Evolutionary conservation across 1,140 invertebrate genomes (phyloP), one percentile per base, ranked within the genome.

Genomic region (Ooceraea biroi): DNA sequence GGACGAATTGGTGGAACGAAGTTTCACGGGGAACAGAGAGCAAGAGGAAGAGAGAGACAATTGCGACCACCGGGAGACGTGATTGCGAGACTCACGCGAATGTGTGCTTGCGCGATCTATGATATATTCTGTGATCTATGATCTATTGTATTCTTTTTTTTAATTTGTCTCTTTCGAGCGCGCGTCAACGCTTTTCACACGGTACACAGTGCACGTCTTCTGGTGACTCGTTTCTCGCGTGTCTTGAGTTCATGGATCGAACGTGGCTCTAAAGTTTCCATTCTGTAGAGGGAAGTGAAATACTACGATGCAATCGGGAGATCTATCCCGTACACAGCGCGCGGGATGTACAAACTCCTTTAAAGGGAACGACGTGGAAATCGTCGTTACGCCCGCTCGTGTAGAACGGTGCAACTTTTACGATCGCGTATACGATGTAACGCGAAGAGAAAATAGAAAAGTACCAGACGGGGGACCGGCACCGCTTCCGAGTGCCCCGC

Each of bases 361-460:
- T 69, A 44, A 14, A 71, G 52, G 41, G 36, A 71, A 80, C 50
- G 65, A 80, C 76, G 65, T 69, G 76, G 65, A 57, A 80, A 71
- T 80, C 50, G 63, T 41, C 52, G 50, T 69, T 80, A 78, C 48
- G 52, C 41, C 36, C 65, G 65, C 11, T 22, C 76, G 76, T 52
- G 61, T 55, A 78, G 48, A 69, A 69, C 48, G 48, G 36, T 78
- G 22, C 48, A 80, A 57, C 65, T 80, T 58, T 69, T 80, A 58
- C 65, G 76, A 80, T 80, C 41, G 30, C 60, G 44, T 36, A 36
- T 22, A 17, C 22, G 48, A 30, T 57, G 65, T 80, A 80, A 71
- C 48, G 65, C 50, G 36, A 66, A 36, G 46, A 30, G 22, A n/a
- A 78, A 80, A 80, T 80, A 69, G 65, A 80, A 80, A 80, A 69